Percentiles rank a stretch among this genome's conserved stretches.
Conservation (phyloP, 2,888 invertebrate genomes). For the Hanleya hanleyi region DNA sequence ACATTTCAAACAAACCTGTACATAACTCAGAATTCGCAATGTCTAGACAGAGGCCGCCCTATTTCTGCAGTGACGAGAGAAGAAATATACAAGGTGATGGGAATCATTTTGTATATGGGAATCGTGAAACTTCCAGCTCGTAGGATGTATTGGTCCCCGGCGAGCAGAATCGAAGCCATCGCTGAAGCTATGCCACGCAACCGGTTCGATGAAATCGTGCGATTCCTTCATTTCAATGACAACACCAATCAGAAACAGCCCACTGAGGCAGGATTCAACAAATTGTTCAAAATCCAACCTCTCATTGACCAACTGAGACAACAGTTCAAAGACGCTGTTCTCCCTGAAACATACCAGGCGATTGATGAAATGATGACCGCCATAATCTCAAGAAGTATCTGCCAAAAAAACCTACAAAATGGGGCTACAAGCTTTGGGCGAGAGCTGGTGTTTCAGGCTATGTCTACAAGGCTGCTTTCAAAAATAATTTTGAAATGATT, state of each 20-base stretch:
- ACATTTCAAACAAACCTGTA: no score
- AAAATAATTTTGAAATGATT: no score
- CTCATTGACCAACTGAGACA: conserved; percentile 26
- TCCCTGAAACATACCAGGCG: conserved; percentile 23
- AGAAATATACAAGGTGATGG: conserved; percentile 25
- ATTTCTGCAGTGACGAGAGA: conserved; percentile 8
- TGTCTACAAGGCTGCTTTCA: no score
- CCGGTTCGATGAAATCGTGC: conserved; percentile 16
- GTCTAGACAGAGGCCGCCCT: no score
- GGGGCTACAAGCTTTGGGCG: conserved; percentile 39
- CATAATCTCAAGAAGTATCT: conserved; percentile 27
- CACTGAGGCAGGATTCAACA: conserved; percentile 16
- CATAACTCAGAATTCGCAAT: no score
- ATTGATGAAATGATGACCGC: conserved; percentile 33
- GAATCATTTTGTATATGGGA: conserved; percentile 24
- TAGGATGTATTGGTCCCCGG: conserved; percentile 25
- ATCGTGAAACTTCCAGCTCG: conserved; percentile 19
- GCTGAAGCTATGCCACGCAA: conserved; percentile 27
- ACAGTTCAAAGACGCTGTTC: conserved; percentile 18
- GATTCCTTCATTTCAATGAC: conserved; percentile 21
- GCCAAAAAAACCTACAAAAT: conserved; percentile 29
- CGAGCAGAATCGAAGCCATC: conserved; percentile 18
- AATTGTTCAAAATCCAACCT: conserved; percentile 32
- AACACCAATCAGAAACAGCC: conserved; percentile 25
- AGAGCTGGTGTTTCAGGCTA: conserved; percentile 35